A percentile compares a stretch with the other conserved stretches of the same genome.
phyloP scores from a whole-genome alignment of 1,140 invertebrate species.

The Orussus abietinus region DNA sequence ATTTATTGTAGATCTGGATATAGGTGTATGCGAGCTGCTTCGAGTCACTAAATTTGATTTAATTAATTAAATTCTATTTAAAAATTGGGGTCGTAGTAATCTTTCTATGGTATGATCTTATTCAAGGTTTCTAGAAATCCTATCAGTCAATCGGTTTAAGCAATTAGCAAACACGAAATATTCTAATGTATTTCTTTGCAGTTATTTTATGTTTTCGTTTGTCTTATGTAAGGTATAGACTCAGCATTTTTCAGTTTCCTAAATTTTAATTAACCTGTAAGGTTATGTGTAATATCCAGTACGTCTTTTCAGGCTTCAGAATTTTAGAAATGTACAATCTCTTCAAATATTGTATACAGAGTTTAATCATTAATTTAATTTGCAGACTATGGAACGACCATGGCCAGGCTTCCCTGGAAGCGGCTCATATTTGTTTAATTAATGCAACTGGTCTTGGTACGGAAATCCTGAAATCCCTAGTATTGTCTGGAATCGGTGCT shows the following conservation, averaged over 20 bases:
- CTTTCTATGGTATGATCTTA: conserved; percentile 12
- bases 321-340: background rate
- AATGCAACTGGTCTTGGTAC: conserved; percentile 93
- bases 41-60: too few relatives aligned
- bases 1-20: too few relatives aligned
- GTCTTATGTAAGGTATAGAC: too few relatives aligned
- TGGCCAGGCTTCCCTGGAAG: conserved; percentile 86
- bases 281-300: background rate
- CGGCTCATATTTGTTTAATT: conserved; percentile 86
- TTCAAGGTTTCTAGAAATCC: too few relatives aligned
- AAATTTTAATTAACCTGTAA: conserved; percentile 6
- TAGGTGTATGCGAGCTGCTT: too few relatives aligned
- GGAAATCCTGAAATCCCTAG: conserved; percentile 91
- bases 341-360: conserved; percentile 2
- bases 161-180: too few relatives aligned
- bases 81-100: conserved; percentile 8
- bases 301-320: background rate
- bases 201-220: too few relatives aligned
- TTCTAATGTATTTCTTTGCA: background rate
- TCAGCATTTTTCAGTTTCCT: conserved; percentile 4
- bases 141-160: too few relatives aligned
- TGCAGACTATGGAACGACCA: conserved; percentile 94
- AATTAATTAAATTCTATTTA: conserved; percentile 13
- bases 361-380: conserved; percentile 17
- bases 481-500: conserved; percentile 92